These are phyloP conservation scores for Luperina nickerlii DNA, from an alignment of 2,888 invertebrate genomes.

Conservation along the genomic window DNA sequence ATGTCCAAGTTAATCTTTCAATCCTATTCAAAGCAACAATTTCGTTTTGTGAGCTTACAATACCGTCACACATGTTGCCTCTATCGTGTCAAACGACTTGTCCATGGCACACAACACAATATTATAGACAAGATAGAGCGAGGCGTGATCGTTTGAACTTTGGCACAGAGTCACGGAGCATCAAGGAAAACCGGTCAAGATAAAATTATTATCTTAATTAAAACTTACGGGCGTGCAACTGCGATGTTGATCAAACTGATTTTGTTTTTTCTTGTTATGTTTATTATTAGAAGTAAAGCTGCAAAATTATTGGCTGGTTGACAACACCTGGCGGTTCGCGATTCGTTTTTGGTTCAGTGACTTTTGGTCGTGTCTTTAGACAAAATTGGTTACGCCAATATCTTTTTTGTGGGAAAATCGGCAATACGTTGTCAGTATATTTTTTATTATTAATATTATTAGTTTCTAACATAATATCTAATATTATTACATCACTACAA, in stretches of 20 bases:
- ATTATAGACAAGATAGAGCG: slow-evolving; percentile 41
- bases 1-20: slow-evolving; percentile 35
- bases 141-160: slow-evolving; percentile 71
- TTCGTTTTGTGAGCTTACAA: slow-evolving; percentile 27
- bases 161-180: slow-evolving; percentile 66
- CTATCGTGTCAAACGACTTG: slow-evolving; percentile 45
- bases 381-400: not conserved
- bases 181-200: slow-evolving; percentile 76
- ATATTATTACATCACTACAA: not conserved
- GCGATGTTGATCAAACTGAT: slow-evolving; percentile 59
- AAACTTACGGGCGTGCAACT: slow-evolving; percentile 60
- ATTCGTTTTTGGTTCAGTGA: slow-evolving; percentile 33
- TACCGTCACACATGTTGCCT: slow-evolving; percentile 43
- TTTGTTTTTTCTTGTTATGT: slow-evolving; percentile 46
- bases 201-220: slow-evolving; percentile 60
- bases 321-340: slow-evolving; percentile 38
- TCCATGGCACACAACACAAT: slow-evolving; percentile 47
- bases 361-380: slow-evolving; percentile 17
- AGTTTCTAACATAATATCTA: not conserved
- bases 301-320: slow-evolving; percentile 36
- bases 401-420: not conserved
- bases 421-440: not conserved
- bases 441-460: not conserved
- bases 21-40: slow-evolving; percentile 38
- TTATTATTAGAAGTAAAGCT: slow-evolving; percentile 50